A percentile compares a stretch with the other conserved stretches of the same genome.
phyloP scores from a whole-genome alignment of 2,113 vertebrate species.

The Tiliqua scincoides region DNA sequence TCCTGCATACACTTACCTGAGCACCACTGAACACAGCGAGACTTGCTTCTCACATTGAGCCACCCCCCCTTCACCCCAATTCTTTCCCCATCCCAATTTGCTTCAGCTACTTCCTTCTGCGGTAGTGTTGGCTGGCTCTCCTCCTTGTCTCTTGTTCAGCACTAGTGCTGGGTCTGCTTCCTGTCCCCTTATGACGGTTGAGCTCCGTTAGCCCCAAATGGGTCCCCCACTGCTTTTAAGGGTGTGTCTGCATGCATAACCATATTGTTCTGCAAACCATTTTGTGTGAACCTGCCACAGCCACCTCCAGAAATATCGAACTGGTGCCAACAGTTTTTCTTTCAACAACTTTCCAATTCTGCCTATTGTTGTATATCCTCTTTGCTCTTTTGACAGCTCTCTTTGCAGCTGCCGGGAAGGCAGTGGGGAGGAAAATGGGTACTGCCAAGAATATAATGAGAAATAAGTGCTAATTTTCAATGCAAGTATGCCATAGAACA shows the following conservation, averaged over 20 bases:
- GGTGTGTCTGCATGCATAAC: too few relatives aligned
- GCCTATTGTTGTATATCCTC: background rate
- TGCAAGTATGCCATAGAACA: background rate
- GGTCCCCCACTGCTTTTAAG: too few relatives aligned
- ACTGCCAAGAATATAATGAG: background rate
- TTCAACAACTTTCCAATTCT: too few relatives aligned
- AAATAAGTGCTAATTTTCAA: background rate
- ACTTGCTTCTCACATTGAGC: background rate
- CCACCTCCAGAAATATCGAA: background rate
- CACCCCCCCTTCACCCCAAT: background rate
- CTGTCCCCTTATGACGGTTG: background rate
- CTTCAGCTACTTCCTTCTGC: background rate
- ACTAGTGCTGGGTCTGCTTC: background rate
- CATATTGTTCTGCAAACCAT: background rate
- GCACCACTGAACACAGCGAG: background rate
- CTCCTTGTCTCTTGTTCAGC: background rate
- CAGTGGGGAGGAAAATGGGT: background rate
- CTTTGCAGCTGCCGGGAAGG: background rate
- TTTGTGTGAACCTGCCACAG: background rate
- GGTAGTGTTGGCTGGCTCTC: background rate
- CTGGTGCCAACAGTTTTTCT: background rate
- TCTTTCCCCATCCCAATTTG: background rate
- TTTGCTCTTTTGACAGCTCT: background rate
- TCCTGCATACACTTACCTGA: background rate
- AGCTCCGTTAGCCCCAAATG: too few relatives aligned